A percentile compares a stretch with the other conserved stretches of the same genome.
These are phyloP conservation scores for Bergia sp. DNA, from an alignment of 92 coral and sea anemone species.

Conservation along the genomic window DNA sequence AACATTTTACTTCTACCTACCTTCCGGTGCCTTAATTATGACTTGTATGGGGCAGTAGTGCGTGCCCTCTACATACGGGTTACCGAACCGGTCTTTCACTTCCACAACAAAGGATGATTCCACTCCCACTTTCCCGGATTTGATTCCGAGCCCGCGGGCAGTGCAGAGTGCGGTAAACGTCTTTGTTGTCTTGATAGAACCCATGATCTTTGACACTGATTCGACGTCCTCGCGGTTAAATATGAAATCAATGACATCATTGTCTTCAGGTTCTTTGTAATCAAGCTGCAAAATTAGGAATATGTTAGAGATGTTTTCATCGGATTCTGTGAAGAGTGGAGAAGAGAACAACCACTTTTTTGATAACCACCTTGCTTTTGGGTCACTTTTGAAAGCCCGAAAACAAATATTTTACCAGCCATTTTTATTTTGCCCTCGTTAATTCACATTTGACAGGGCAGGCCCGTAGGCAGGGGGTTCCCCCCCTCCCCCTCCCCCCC, in stretches of 20 bases:
- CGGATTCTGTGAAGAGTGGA: neutral
- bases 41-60: conserved; percentile 78
- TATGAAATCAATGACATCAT: conserved; percentile 86
- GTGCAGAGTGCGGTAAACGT: conserved; percentile 76
- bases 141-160: conserved; percentile 73
- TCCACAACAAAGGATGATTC: conserved; percentile 72
- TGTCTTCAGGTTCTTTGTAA: conserved; percentile 89
- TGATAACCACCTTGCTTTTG: too few species aligned
- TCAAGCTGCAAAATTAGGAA: conserved; percentile 53
- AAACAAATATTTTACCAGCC: too few species aligned
- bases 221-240: conserved; percentile 70
- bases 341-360: too few species aligned
- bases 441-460: too few species aligned
- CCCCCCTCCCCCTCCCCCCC: too few species aligned
- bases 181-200: conserved; percentile 73
- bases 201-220: conserved; percentile 75
- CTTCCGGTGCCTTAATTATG: conserved; percentile 83
- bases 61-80: conserved; percentile 76
- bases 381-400: too few species aligned
- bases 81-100: conserved; percentile 81
- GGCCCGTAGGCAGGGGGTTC: too few species aligned
- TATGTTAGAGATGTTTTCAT: neutral
- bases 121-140: conserved; percentile 90
- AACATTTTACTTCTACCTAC: neutral
- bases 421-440: too few species aligned